Evolutionary conservation across 2,888 invertebrate genomes (phyloP).

Genomic region (Synanthedon formicaeformis): DNA sequence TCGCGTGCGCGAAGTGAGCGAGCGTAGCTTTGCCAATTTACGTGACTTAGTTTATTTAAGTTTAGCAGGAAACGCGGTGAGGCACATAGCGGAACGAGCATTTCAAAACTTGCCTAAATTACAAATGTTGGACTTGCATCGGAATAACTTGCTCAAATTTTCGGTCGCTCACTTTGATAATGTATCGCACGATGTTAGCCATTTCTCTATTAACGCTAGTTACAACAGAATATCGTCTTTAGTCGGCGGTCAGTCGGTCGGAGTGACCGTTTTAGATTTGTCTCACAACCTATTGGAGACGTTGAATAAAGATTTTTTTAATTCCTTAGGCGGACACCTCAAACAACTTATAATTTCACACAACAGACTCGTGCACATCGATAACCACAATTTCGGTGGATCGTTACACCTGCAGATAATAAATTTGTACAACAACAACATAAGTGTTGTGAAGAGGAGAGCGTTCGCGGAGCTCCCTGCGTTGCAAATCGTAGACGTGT

Average conservation of each 20-base stretch:
- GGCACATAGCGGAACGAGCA: slow-evolving; percentile 74
- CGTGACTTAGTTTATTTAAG: slow-evolving; percentile 79
- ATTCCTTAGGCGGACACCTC: slow-evolving; percentile 31
- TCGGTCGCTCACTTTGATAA: slow-evolving; percentile 74
- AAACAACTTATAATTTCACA: slow-evolving; percentile 64
- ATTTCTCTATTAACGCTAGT: slow-evolving; percentile 78
- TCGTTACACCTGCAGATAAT: slow-evolving; percentile 41
- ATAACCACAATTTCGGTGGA: slow-evolving; percentile 49
- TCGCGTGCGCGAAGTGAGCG: slow-evolving; percentile 72
- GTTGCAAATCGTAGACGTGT: slow-evolving; percentile 34
- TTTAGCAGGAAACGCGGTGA: slow-evolving; percentile 80
- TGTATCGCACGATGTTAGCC: slow-evolving; percentile 69
- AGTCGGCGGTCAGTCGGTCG: slow-evolving; percentile 28
- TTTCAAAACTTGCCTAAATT: slow-evolving; percentile 78
- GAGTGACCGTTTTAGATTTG: slow-evolving; percentile 74
- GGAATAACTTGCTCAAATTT: slow-evolving; percentile 75
- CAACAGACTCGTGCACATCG: slow-evolving; percentile 57
- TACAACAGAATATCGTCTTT: slow-evolving; percentile 68
- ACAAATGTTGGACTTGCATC: slow-evolving; percentile 79
- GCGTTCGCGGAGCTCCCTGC: slow-evolving; percentile 70
- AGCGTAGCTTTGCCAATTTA: slow-evolving; percentile 76
- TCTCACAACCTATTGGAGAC: slow-evolving; percentile 72
- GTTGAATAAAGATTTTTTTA: slow-evolving; percentile 71
- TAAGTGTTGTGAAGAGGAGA: slow-evolving; percentile 71
- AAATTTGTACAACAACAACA: slow-evolving; percentile 75